Percentiles rank a stretch among this genome's conserved stretches.
Conservation (phyloP, 2,888 invertebrate species). For the Leptopilina syphax region DNA sequence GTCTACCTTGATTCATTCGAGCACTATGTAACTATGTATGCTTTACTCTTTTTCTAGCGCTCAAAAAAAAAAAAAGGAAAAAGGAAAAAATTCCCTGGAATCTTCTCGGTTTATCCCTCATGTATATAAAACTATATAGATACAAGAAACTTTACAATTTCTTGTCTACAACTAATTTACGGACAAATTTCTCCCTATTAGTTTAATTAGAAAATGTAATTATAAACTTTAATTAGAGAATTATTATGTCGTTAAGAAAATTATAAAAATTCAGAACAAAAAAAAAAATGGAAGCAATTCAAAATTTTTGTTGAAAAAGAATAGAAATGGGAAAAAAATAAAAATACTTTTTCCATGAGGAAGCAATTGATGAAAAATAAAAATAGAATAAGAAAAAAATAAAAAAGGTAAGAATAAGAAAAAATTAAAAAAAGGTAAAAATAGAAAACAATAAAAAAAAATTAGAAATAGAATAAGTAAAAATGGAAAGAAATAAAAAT, state of each 20-base stretch:
- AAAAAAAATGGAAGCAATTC: not conserved
- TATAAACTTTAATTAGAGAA: not conserved
- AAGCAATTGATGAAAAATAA: no score
- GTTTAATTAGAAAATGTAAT: constrained; percentile 8
- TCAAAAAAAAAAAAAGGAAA: not conserved
- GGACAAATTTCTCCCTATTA: not conserved
- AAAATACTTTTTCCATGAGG: no score
- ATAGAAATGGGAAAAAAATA: no score
- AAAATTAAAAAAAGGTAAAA: no score
- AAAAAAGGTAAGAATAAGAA: no score
- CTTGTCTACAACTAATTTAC: not conserved
- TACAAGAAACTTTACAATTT: constrained; percentile 1
- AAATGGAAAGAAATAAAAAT: no score
- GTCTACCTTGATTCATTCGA: constrained; percentile 24
- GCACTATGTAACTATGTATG: not conserved
- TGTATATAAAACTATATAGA: not conserved
- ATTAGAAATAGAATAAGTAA: no score
- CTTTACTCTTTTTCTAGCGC: not conserved
- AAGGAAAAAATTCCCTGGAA: not conserved
- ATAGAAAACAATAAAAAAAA: no score
- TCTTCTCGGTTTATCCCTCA: constrained; percentile 2
- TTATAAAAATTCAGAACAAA: not conserved
- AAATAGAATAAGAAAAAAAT: no score
- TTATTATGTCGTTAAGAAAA: not conserved
- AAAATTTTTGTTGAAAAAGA: no score